Conservation (phyloP, 2,113 vertebrate species). For the Thinocorus orbignyianus region DNA sequence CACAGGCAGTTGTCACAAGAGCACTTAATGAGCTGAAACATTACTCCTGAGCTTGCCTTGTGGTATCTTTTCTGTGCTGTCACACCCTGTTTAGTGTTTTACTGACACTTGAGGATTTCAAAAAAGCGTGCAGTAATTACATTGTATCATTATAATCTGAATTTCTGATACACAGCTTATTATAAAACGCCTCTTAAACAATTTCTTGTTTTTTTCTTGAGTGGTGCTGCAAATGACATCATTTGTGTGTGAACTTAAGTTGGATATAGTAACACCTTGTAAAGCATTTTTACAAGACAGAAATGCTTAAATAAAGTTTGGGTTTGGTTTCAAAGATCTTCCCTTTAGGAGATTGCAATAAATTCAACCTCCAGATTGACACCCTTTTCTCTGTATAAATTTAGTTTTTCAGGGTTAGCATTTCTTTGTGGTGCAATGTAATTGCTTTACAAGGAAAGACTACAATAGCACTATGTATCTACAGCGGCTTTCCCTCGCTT, state of each 20-base stretch:
- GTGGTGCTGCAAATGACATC: background rate
- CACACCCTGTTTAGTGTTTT: background rate
- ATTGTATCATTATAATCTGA: background rate
- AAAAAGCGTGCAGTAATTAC: background rate
- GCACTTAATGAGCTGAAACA: background rate
- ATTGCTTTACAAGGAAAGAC: constrained; percentile 41
- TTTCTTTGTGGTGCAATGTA: constrained; percentile 1
- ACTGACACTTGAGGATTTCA: background rate
- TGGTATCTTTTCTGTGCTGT: background rate
- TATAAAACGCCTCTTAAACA: background rate
- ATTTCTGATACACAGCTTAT: background rate
- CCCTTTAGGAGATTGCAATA: background rate
- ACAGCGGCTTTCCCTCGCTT: background rate
- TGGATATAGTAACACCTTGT: background rate
- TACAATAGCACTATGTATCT: background rate
- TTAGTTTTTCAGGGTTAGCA: background rate
- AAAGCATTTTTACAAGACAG: constrained; percentile 32
- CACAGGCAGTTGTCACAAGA: background rate
- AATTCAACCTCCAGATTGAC: background rate
- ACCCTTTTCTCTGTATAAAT: background rate
- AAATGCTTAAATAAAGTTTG: background rate
- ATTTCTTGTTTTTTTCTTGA: background rate
- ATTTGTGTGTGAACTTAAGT: background rate
- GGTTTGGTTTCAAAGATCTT: constrained; percentile 10
- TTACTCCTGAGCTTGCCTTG: background rate